phyloP scores from a whole-genome alignment of 2,113 vertebrate species.

The Trogon melanurus region DNA sequence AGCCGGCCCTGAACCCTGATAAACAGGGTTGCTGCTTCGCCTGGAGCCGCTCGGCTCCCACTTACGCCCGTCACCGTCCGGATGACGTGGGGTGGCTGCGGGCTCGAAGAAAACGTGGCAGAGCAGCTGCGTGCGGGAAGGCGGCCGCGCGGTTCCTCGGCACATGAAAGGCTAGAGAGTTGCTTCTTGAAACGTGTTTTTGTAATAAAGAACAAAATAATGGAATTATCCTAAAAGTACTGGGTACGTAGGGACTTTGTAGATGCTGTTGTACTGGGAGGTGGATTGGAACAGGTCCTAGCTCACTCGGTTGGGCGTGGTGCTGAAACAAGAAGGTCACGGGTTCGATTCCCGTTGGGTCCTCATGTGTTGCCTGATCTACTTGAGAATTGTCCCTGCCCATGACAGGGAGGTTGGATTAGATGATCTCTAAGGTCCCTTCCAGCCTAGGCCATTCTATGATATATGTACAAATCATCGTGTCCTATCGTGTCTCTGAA shows the following conservation, averaged over 20 bases:
- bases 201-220: background rate
- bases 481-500: background rate
- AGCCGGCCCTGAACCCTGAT: conserved; percentile 2
- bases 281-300: background rate
- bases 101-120: background rate
- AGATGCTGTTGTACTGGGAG: background rate
- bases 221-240: background rate
- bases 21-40: conserved; percentile 22
- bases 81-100: background rate
- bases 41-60: background rate
- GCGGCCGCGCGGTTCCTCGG: background rate
- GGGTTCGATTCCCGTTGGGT: too few species aligned
- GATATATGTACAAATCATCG: background rate
- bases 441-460: too few species aligned
- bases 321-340: too few species aligned
- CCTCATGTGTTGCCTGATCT: too few species aligned
- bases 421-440: too few species aligned
- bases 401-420: too few species aligned
- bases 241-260: accelerated
- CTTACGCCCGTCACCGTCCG: background rate
- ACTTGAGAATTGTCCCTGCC: too few species aligned
- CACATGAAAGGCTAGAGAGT: background rate
- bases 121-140: background rate
- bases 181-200: background rate
- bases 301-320: too few species aligned